Percentiles rank a stretch among this genome's conserved stretches.
phyloP scores from a whole-genome alignment of 1,140 invertebrate species.

The Neodiprion virginianus region DNA sequence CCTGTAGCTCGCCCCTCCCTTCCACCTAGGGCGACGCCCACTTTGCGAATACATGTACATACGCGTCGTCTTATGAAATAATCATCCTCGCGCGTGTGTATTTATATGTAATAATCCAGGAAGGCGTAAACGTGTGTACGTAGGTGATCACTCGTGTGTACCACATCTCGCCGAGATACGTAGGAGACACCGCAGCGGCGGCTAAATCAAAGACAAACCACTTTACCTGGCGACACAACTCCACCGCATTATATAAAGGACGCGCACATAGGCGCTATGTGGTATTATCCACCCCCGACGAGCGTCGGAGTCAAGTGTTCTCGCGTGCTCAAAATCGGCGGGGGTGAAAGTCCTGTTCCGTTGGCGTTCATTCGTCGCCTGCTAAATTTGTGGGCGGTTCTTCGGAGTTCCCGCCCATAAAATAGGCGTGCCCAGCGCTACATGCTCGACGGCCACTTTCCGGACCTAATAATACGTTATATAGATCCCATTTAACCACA shows the following conservation, averaged over 20 bases:
- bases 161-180: too few relatives aligned
- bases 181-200: slow-evolving; percentile 6
- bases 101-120: too few relatives aligned
- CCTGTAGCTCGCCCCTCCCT: background rate
- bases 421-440: background rate
- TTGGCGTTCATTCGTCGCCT: background rate
- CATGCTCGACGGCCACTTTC: background rate
- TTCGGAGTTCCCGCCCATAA: background rate
- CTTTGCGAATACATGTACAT: too few relatives aligned
- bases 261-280: background rate
- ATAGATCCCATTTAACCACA: slow-evolving; percentile 5
- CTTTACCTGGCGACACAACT: slow-evolving; percentile 43
- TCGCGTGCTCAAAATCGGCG: background rate
- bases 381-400: background rate
- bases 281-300: background rate
- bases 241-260: background rate
- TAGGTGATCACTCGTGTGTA: too few relatives aligned
- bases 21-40: background rate
- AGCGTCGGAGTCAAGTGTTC: background rate
- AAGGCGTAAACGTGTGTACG: too few relatives aligned
- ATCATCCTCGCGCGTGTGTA: too few relatives aligned
- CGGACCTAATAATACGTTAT: slow-evolving; percentile 1
- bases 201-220: slow-evolving; percentile 63
- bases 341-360: background rate
- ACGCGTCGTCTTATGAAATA: too few relatives aligned